Conservation (phyloP, 2,888 invertebrate species). For the Drosophila kanekoi region DNA sequence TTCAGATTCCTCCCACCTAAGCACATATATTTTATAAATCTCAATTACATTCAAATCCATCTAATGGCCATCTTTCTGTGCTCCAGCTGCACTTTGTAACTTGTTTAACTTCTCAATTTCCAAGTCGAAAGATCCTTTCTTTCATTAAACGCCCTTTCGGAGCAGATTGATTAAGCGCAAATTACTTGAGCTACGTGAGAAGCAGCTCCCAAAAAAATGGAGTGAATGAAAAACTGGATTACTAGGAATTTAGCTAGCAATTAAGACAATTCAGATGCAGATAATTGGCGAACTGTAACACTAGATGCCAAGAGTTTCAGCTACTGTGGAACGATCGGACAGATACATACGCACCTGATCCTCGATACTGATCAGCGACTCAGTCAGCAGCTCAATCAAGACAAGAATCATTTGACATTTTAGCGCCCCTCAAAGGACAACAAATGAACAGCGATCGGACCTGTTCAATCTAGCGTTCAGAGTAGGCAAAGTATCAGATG, state of each 20-base stretch:
- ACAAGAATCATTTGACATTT: slow-evolving; percentile 68
- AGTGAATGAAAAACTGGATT: slow-evolving; percentile 24
- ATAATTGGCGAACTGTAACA: slow-evolving; percentile 60
- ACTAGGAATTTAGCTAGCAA: slow-evolving; percentile 55
- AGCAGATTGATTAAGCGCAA: slow-evolving; percentile 33
- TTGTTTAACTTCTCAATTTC: slow-evolving; percentile 39
- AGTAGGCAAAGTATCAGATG: slow-evolving; percentile 61
- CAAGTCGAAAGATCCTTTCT: slow-evolving; percentile 9
- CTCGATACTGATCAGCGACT: slow-evolving; percentile 33
- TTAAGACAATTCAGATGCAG: slow-evolving; percentile 53
- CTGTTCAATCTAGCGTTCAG: slow-evolving; percentile 48
- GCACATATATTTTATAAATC: neutral
- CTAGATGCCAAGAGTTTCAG: slow-evolving; percentile 34
- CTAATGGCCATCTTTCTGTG: neutral
- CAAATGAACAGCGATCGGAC: slow-evolving; percentile 48
- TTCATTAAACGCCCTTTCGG: slow-evolving; percentile 18
- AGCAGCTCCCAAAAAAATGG: slow-evolving; percentile 6
- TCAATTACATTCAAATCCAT: neutral
- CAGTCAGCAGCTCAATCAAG: slow-evolving; percentile 62
- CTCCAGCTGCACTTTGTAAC: slow-evolving; percentile 6
- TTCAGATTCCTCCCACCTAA: neutral
- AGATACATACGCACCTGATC: slow-evolving; percentile 27
- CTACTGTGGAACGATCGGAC: slow-evolving; percentile 36
- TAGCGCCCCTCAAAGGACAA: slow-evolving; percentile 45
- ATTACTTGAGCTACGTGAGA: slow-evolving; percentile 56